Percentiles rank a stretch among this genome's conserved stretches.
Evolutionary conservation across 2,888 invertebrate genomes (phyloP).

Genomic region (Dorcus hopei): DNA sequence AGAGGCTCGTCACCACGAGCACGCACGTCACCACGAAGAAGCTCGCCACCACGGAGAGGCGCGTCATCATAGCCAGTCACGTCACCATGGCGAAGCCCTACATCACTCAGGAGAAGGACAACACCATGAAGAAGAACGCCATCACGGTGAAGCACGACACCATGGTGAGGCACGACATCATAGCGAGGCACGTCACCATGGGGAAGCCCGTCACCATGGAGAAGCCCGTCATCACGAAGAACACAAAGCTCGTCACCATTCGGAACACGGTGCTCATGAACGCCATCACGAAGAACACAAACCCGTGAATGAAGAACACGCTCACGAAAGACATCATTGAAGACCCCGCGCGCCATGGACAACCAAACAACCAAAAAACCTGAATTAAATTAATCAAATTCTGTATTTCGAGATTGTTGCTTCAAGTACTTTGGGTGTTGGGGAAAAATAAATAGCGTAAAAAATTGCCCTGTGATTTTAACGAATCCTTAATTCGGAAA

Average conservation of each 20-base stretch:
- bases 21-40: neutral
- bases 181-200: neutral
- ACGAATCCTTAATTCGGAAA: no score
- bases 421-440: no score
- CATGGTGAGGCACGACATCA: no score
- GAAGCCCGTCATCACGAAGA: no score
- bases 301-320: neutral
- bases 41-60: slow-evolving; percentile 2
- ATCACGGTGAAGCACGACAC: neutral
- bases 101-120: neutral
- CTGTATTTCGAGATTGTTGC: no score
- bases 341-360: neutral
- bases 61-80: neutral
- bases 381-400: no score
- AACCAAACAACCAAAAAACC: neutral
- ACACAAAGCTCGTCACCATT: no score
- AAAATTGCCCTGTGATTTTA: no score
- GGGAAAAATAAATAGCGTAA: no score
- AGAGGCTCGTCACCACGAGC: neutral
- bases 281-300: neutral
- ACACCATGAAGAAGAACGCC: neutral
- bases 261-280: neutral
- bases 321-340: neutral
- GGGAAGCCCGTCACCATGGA: neutral
- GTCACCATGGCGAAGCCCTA: neutral